Evolutionary conservation across 2,888 invertebrate genomes (phyloP).

Genomic region (Tenodera sinensis): DNA sequence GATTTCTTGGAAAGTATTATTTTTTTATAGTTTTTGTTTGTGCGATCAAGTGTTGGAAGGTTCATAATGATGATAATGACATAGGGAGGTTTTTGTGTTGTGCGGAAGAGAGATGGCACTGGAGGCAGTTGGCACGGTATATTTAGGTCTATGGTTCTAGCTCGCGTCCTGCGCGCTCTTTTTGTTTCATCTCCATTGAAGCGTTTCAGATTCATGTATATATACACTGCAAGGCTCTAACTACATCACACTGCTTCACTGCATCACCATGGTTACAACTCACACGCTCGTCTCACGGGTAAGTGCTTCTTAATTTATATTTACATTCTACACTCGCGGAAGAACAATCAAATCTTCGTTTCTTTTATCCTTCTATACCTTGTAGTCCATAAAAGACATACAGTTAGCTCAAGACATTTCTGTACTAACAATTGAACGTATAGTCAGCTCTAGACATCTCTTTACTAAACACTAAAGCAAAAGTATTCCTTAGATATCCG

Average conservation of each 20-base stretch:
- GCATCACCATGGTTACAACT: background rate
- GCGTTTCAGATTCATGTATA: background rate
- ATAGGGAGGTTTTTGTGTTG: background rate
- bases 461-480: too few species aligned
- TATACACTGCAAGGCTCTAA: background rate
- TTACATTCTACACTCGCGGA: too few species aligned
- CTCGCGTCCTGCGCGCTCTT: background rate
- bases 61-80: background rate
- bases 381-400: too few species aligned
- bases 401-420: too few species aligned
- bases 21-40: background rate
- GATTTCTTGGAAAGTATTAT: background rate
- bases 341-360: too few species aligned
- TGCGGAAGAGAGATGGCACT: background rate
- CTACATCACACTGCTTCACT: background rate
- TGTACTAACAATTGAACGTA: too few species aligned
- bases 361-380: too few species aligned
- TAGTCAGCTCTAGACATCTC: too few species aligned
- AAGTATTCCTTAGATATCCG: too few species aligned
- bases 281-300: background rate
- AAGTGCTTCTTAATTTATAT: background rate
- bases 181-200: background rate
- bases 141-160: constrained; percentile 10
- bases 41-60: background rate
- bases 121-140: background rate